These are phyloP conservation scores for Drosophila subobscura DNA, from an alignment of 1,140 invertebrate species.

Conservation along the genomic window DNA sequence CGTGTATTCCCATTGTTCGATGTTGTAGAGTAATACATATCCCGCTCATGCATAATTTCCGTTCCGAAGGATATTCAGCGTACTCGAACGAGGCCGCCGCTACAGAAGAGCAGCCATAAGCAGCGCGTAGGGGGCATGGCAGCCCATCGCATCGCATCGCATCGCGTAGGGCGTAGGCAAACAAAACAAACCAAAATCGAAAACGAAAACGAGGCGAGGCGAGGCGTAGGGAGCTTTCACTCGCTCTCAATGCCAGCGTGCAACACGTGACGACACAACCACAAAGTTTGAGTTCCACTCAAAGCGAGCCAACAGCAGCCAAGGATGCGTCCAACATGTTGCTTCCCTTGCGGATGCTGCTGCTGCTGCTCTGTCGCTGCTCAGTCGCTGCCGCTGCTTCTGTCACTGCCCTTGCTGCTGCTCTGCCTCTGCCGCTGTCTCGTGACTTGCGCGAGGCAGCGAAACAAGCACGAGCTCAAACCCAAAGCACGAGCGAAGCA, in stretches of 20 bases:
- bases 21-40: conserved; percentile 58
- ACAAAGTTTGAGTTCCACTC: conserved; percentile 47
- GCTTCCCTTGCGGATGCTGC: conserved; percentile 24
- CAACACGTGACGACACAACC: conserved; percentile 69
- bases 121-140: not conserved
- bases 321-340: conserved; percentile 66
- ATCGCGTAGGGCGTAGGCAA: conserved; percentile 43
- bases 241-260: conserved; percentile 41
- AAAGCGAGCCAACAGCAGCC: conserved; percentile 26
- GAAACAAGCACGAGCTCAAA: conserved; percentile 9
- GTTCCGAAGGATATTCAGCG: conserved; percentile 58
- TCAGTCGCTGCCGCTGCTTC: too few species aligned
- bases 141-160: not conserved
- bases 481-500: conserved; percentile 3
- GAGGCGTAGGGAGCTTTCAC: conserved; percentile 33
- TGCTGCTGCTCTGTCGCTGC: too few species aligned
- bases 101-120: not conserved
- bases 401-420: too few species aligned
- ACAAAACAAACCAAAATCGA: conserved; percentile 47
- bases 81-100: conserved; percentile 46
- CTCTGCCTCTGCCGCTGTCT: too few species aligned
- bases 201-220: too few species aligned
- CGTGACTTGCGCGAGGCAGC: conserved; percentile 2
- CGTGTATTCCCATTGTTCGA: conserved; percentile 56
- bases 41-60: conserved; percentile 78